Percentiles rank a stretch among this genome's conserved stretches.
phyloP scores from a whole-genome alignment of 2,888 invertebrate species.

The Acleris literana region DNA sequence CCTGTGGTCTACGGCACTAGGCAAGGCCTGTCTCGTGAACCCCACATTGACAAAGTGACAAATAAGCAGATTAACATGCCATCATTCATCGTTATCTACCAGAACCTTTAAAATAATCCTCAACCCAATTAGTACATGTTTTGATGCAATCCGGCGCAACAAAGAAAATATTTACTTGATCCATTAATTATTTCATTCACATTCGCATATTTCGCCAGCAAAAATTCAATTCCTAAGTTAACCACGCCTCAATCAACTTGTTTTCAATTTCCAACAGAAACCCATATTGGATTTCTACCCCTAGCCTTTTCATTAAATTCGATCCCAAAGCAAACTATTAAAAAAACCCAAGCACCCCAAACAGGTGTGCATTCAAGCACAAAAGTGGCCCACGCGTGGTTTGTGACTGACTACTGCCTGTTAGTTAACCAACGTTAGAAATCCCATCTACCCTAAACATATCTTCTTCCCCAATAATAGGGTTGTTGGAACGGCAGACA shows the following conservation, averaged over 20 bases:
- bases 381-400: constrained; percentile 68
- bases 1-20: too few relatives aligned
- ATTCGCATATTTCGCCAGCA: neutral
- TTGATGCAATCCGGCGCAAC: too few relatives aligned
- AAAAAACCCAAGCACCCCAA: constrained; percentile 53
- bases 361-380: constrained; percentile 72
- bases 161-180: too few relatives aligned
- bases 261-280: too few relatives aligned
- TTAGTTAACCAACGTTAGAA: constrained; percentile 38
- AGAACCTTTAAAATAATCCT: too few relatives aligned
- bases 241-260: neutral
- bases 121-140: too few relatives aligned
- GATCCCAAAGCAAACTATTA: constrained; percentile 47
- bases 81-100: too few relatives aligned
- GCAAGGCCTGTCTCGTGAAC: too few relatives aligned
- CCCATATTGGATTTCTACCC: neutral
- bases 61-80: too few relatives aligned
- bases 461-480: constrained; percentile 36
- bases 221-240: neutral
- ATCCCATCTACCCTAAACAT: neutral
- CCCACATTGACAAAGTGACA: too few relatives aligned
- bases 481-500: constrained; percentile 43
- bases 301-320: constrained; percentile 36
- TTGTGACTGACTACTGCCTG: constrained; percentile 68
- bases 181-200: too few relatives aligned